A percentile compares a stretch with the other conserved stretches of the same genome.
phyloP scores from a whole-genome alignment of 1,140 invertebrate species.

The Macrobrachium nipponense region DNA sequence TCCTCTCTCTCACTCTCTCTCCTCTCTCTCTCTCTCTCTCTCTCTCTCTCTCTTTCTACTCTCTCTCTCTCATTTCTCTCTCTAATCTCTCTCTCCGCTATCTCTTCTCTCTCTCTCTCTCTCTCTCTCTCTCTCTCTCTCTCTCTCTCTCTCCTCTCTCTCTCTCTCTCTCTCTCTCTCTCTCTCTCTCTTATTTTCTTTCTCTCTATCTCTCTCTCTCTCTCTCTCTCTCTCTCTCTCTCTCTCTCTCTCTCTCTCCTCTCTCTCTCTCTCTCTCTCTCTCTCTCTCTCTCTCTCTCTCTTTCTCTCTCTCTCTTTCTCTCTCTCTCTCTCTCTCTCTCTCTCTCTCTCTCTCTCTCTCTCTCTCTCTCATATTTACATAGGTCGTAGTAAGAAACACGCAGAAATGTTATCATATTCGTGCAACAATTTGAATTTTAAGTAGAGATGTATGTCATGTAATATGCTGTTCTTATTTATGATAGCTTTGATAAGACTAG shows the following conservation, averaged over 20 bases:
- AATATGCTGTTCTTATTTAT: no score
- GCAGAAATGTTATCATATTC: no score
- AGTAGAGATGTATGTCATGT: no score
- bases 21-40: slow-evolving; percentile 15
- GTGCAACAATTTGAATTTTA: no score
- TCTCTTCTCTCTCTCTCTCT: slow-evolving; percentile 26
- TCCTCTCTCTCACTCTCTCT: slow-evolving; percentile 19
- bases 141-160: slow-evolving; percentile 21
- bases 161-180: slow-evolving; percentile 19
- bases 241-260: slow-evolving; percentile 12
- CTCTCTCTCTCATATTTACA: neutral
- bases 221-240: slow-evolving; percentile 26
- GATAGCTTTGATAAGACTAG: no score
- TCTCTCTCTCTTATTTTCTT: neutral
- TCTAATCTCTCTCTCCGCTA: slow-evolving; percentile 12
- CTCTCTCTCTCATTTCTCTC: neutral
- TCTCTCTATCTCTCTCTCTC: slow-evolving; percentile 31
- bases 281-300: slow-evolving; percentile 26
- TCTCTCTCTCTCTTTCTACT: slow-evolving; percentile 14
- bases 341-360: slow-evolving; percentile 20
- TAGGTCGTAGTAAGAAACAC: no score
- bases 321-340: slow-evolving; percentile 13
- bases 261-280: slow-evolving; percentile 25
- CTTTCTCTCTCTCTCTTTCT: slow-evolving; percentile 21
- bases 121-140: slow-evolving; percentile 21